Base-by-base conservation (phyloP, 2,888 invertebrate species). In the Drosophila fulvimacula region DNA sequence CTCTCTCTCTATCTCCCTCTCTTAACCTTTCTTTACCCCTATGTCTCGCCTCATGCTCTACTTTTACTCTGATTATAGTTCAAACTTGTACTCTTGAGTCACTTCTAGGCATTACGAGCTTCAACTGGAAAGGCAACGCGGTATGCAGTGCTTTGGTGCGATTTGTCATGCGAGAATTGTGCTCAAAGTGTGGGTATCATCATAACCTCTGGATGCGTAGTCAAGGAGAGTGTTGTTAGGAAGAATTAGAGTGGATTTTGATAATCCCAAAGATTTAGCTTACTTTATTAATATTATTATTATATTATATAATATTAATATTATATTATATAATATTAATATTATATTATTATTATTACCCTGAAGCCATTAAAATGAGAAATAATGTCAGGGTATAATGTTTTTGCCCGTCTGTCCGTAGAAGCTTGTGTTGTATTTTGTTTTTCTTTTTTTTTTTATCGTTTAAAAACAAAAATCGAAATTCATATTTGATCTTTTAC, bases 51-150 rank as follows among this genome's bases (percentile, higher is more conserved):
- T 53, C 51, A 7, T 17, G 51, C 19, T 46, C 57, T 17, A 21
- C n/a, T 10, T 59, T 24, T 5, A 57, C 52, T 32, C 60, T 69
- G 39, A 32, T 7, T 38, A 52, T 30, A 30, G 32, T 17, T 27
- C 10, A 36, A 24, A 55, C 44, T 52, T 32, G 38, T 30, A 49
- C 39, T 55, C 36, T 38, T 38, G 62, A 64, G 11, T 42, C 49
- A 34, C 39, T 60, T 11, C 36, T 24, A 15, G 21, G 3, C 44
- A 15, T 10, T 39, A 39, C 39, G 17, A 39, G 41, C 39, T 15
- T 36, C 4, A 30, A 21, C 21, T 24, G n/a, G 32, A 9, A 6
- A 1, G 15, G 5, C 13, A 19, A 39, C 19, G 39, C n/a, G 21
- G 0, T 13, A 10, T 11, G 13, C 17, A 30, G 5, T 11, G 52